phyloP scores from a whole-genome alignment of 1,140 invertebrate genomes.

The Drosophila pandora region DNA sequence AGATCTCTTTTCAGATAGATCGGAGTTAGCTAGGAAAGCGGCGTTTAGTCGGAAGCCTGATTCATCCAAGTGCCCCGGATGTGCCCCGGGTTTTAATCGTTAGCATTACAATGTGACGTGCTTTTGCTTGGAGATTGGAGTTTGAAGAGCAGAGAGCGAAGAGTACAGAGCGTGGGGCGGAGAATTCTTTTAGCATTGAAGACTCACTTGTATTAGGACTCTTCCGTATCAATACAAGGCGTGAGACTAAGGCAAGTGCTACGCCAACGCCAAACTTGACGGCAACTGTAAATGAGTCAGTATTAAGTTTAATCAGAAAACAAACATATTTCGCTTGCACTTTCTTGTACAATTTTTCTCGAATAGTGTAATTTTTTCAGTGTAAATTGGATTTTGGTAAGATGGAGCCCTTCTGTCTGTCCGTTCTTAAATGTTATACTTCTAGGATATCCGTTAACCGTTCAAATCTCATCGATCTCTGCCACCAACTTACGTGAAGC shows the following conservation, averaged over 20 bases:
- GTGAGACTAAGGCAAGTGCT: conserved; percentile 90
- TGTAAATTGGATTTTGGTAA: conserved; percentile 7
- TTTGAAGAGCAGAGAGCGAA: conserved; percentile 46
- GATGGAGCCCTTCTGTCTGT: conserved; percentile 36
- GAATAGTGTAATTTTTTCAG: conserved; percentile 7
- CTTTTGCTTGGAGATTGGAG: conserved; percentile 29
- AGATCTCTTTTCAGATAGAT: conserved; percentile 2
- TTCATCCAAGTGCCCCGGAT: not conserved
- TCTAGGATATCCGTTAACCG: conserved; percentile 52
- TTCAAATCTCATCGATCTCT: conserved; percentile 27
- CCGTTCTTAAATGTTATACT: conserved; percentile 40
- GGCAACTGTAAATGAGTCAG: conserved; percentile 87
- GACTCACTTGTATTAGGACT: conserved; percentile 84
- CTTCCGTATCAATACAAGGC: conserved; percentile 88
- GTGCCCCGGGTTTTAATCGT: conserved; percentile 9
- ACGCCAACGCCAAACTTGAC: conserved; percentile 91
- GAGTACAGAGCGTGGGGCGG: conserved; percentile 36
- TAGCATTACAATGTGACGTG: conserved; percentile 38
- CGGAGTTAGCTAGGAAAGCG: conserved; percentile 41
- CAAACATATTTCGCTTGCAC: conserved; percentile 71
- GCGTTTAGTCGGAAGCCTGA: conserved; percentile 25
- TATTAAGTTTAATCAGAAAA: conserved; percentile 62
- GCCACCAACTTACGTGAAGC: conserved; percentile 74
- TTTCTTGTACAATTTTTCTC: conserved; percentile 79
- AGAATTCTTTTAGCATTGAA: conserved; percentile 39